These are phyloP conservation scores for Trachops cirrhosus DNA, from an alignment of 2,797 vertebrate genomes.

Conservation along the genomic window DNA sequence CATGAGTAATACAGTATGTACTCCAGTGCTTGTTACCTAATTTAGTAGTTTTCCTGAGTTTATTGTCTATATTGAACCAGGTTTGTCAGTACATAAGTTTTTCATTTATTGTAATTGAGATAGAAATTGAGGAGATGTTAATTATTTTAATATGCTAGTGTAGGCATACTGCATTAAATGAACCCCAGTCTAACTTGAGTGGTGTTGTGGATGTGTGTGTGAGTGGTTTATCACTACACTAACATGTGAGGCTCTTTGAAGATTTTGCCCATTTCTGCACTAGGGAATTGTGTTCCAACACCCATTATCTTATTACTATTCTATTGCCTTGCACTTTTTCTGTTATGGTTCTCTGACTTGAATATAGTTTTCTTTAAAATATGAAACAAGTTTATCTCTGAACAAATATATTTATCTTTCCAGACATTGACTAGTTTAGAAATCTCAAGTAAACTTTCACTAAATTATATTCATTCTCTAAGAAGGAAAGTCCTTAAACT, in stretches of 20 bases:
- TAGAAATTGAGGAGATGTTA: neutral
- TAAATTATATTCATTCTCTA: neutral
- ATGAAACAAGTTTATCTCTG: neutral
- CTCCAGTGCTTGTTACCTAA: neutral
- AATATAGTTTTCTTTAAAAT: constrained; percentile 4
- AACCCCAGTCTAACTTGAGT: neutral
- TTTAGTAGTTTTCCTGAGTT: neutral
- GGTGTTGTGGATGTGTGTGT: neutral
- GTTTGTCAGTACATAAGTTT: neutral
- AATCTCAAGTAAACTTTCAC: neutral
- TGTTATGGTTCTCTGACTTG: neutral
- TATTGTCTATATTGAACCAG: neutral
- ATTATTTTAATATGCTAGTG: neutral
- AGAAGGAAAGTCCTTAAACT: neutral
- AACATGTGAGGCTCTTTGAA: neutral
- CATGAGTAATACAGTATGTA: neutral
- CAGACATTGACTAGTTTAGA: neutral
- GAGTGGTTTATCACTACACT: neutral
- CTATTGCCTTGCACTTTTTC: neutral
- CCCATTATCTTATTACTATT: neutral
- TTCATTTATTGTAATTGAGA: neutral
- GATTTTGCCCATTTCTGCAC: neutral
- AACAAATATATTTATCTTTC: neutral
- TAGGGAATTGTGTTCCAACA: neutral
- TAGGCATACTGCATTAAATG: neutral